Evolutionary conservation across 2,797 vertebrate species (phyloP), one percentile per base, ranked within the genome.

Genomic region (Epinephelus malabaricus): DNA sequence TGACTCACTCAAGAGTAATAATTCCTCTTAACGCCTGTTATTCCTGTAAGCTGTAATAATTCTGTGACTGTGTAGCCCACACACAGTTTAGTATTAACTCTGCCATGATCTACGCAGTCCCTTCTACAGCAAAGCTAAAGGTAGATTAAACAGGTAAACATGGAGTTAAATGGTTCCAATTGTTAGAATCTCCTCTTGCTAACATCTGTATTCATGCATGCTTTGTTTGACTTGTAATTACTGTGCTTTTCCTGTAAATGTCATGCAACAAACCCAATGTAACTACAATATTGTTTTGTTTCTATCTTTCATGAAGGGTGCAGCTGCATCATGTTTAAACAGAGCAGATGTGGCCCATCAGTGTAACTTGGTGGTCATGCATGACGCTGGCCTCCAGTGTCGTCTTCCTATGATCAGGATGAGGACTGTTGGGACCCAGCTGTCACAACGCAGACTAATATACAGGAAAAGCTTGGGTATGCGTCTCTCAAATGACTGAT

Each of bases 381-480:
- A 75, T 59, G 46, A 69, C 5, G 17, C 64, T 0, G 66, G 59
- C n/a, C 30, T 65, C 60, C 66, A 69, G 21, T 69, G 30, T 38
- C n/a, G 46, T 55, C 51, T 49, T 34, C 38, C 63, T 40, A 2
- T 0, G 12, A 77, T 40, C 11, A 53, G 13, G 23, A 72, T 25
- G 2, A 73, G 69, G 73, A 64, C 27, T 47, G 21, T 69, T 54
- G 64, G 59, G 38, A 73, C 77, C 15, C 69, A 78, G 66, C 61
- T 65, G 56, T 49, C 66, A 60, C 12, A 82, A n/a, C 0, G 19
- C 46, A 72, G 10, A 27, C 68, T 54, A 27, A 43, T 49, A 27
- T n/a, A 38, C 68, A 84, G 58, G 25, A 73, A 30, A 58, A 61
- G 58, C 30, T 15, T 38, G 8, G 54, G 81, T 73, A 45, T 49